phyloP scores from a whole-genome alignment of 2,113 vertebrate genomes.

The Tachysurus vachellii region DNA sequence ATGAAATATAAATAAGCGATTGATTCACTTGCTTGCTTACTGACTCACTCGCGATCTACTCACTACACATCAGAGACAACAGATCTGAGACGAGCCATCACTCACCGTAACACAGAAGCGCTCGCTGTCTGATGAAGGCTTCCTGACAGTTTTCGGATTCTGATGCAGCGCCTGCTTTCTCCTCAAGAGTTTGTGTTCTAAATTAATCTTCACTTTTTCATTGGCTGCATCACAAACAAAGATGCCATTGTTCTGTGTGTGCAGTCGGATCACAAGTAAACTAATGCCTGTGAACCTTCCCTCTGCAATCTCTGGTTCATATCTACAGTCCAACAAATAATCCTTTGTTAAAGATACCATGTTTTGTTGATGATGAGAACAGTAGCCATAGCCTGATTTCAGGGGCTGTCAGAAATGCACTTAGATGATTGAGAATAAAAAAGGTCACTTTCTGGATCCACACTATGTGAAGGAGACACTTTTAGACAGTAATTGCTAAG shows the following conservation, averaged over 20 bases:
- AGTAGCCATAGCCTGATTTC: neutral
- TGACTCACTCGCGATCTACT: neutral
- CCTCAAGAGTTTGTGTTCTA: neutral
- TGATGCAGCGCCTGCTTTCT: neutral
- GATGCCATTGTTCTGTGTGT: conserved; percentile 61
- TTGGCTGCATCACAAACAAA: conserved; percentile 60
- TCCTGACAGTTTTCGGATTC: conserved; percentile 8
- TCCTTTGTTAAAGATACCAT: neutral
- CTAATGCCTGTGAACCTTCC: conserved; percentile 53
- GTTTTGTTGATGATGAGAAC: neutral
- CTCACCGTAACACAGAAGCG: conserved; percentile 9
- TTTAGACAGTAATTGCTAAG: neutral
- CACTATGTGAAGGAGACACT: neutral
- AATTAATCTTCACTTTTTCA: conserved; percentile 58
- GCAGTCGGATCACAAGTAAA: conserved; percentile 57
- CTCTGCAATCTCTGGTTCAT: neutral
- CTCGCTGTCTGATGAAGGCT: neutral
- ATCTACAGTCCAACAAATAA: neutral
- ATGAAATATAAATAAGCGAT: neutral
- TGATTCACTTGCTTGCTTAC: neutral
- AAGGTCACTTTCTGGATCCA: neutral
- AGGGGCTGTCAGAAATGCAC: neutral
- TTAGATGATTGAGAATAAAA: neutral
- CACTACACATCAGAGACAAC: conserved; percentile 5
- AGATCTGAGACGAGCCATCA: conserved; percentile 24